These are phyloP conservation scores for Thryonomys swinderianus DNA, from an alignment of 2,113 vertebrate genomes.

Conservation along the genomic window DNA sequence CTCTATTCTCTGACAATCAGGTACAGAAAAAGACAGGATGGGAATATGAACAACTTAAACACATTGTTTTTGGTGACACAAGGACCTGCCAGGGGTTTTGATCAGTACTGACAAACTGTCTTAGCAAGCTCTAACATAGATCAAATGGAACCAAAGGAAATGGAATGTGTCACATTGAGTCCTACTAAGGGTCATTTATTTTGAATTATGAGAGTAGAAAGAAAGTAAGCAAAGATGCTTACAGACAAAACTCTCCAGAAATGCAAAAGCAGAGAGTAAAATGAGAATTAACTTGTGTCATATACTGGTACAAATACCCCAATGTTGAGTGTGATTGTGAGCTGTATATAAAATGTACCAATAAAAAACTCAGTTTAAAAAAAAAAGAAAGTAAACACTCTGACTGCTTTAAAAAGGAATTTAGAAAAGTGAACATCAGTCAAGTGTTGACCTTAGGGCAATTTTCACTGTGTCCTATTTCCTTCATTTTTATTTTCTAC, in stretches of 20 bases:
- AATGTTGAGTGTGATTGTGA: too few species aligned
- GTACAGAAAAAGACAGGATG: background rate
- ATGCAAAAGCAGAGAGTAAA: constrained; percentile 23
- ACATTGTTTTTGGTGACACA: background rate
- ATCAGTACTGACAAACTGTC: background rate
- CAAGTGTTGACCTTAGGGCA: background rate
- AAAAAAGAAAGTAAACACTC: background rate
- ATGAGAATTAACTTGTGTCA: too few species aligned
- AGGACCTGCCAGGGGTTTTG: background rate
- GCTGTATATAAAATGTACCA: too few species aligned
- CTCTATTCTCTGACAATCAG: background rate
- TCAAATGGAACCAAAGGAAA: background rate
- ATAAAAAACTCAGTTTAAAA: too few species aligned
- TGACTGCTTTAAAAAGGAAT: background rate
- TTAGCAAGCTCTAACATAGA: background rate
- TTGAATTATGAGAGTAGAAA: background rate
- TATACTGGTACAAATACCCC: too few species aligned
- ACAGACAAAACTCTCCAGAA: background rate
- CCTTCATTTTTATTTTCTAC: background rate
- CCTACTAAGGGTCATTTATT: background rate
- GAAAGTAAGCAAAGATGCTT: background rate
- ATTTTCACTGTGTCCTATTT: background rate
- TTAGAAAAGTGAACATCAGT: background rate
- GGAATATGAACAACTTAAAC: background rate
- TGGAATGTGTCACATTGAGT: background rate